Base-by-base conservation (phyloP, 2,113 vertebrate species). In the Cairina moschata region DNA sequence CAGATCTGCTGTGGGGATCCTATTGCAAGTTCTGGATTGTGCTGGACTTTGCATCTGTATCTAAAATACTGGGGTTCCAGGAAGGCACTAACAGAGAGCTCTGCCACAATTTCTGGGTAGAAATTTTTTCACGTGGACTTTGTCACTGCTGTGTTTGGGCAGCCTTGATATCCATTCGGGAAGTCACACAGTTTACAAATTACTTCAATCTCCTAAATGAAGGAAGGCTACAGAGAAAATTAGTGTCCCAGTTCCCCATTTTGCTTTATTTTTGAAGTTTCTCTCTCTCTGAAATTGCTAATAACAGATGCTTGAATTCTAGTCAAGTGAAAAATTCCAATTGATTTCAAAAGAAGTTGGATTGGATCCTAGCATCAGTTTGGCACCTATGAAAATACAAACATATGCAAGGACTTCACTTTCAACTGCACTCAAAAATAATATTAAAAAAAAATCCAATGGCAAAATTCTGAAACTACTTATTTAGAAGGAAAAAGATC, bases 271-370 rank as follows among this genome's bases (percentile, higher is more conserved):
- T 97, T 87, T 59, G 17, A 23, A 18, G n/a, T 86, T 69, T n/a
- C 11, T 48, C 29, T 54, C 2, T 75, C 44, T 94, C 54, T 80
- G 82, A 92, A 92, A 95, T 89, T 59, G 59, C 72, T 94, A 95
- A 97, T 96, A 95, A 80, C 95, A 96, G 93, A 95, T 96, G 87
- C 93, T 96, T 97, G 94, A 96, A 86, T 90, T 87, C 78, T 80
- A 63, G 71, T 95, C 95, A 93, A 95, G 90, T 77, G 87, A 93
- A 94, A 97, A 95, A 97, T 94, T 97, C 94, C 94, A 83, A 63
- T 93, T 80, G 93, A 96, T 97, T 97, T 95, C 95, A 86, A 91
- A 96, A 95, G 71, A 54, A 66, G 31, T 83, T 96, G 96, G 96
- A 93, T 31, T 83, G 59, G 18, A 46, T 96, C 91, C 91, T 93